phyloP scores from a whole-genome alignment of 2,888 invertebrate genomes.

The Villa cingulata region DNA sequence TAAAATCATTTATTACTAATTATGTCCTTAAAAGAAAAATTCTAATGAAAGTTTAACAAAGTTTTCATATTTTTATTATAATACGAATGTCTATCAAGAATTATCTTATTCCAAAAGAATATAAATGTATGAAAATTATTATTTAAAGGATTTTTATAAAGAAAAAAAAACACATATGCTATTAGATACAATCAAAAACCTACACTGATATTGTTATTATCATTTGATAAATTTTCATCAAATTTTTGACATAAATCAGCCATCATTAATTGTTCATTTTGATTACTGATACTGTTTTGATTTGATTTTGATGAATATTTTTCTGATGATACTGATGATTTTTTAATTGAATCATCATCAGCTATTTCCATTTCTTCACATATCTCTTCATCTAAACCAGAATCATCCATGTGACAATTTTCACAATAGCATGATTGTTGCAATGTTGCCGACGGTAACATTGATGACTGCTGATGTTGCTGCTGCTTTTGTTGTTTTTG shows the following conservation, averaged over 20 bases:
- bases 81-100: not conserved
- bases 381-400: constrained; percentile 32
- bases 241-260: constrained; percentile 36
- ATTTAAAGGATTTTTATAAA: too few relatives aligned
- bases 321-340: not conserved
- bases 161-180: not conserved
- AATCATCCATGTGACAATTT: constrained; percentile 24
- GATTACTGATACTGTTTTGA: not conserved
- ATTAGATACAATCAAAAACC: too few relatives aligned
- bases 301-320: too few relatives aligned
- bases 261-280: constrained; percentile 12
- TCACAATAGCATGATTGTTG: constrained; percentile 29
- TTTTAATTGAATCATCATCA: constrained; percentile 17
- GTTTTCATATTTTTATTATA: too few relatives aligned
- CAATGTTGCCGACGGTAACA: not conserved
- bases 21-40: not conserved
- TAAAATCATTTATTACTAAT: too few relatives aligned
- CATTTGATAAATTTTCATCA: constrained; percentile 25
- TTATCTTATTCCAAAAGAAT: not conserved
- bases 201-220: not conserved
- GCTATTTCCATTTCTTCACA: constrained; percentile 22
- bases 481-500: constrained; percentile 16
- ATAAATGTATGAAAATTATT: not conserved
- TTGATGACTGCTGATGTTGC: constrained; percentile 6
- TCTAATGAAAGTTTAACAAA: too few relatives aligned